phyloP scores from a whole-genome alignment of 2,113 vertebrate genomes.

The Tapirus terrestris region DNA sequence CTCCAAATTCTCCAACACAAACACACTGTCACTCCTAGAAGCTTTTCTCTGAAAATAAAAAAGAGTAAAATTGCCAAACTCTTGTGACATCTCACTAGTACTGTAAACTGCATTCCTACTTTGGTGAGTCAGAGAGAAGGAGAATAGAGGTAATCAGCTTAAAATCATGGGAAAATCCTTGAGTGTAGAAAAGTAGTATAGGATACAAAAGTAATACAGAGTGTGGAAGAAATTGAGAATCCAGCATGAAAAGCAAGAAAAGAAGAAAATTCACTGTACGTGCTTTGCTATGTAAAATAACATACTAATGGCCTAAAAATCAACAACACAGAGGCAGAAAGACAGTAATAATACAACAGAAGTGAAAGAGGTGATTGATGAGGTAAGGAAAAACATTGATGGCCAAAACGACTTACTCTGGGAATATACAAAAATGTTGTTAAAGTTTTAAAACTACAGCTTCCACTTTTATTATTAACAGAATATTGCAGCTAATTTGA shows the following conservation, averaged over 20 bases:
- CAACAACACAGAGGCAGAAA: not conserved
- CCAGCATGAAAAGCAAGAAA: not conserved
- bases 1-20: not conserved
- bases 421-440: not conserved
- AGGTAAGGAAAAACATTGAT: not conserved
- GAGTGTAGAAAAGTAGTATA: not conserved
- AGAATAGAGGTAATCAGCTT: accelerated
- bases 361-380: not conserved
- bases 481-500: not conserved
- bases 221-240: not conserved
- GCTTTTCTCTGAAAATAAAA: not conserved
- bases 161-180: not conserved
- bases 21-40: not conserved
- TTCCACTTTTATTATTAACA: not conserved
- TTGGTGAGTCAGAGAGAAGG: not conserved
- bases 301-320: not conserved
- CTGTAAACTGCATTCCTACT: not conserved
- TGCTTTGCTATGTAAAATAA: not conserved
- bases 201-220: not conserved
- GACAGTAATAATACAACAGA: not conserved
- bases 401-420: not conserved
- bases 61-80: not conserved
- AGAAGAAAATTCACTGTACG: not conserved
- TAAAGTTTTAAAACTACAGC: not conserved
- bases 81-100: not conserved